Conservation (phyloP, 30 jellyfish, hydroid and myxozoan genomes). For the Hydractinia symbiolongicarpus region DNA sequence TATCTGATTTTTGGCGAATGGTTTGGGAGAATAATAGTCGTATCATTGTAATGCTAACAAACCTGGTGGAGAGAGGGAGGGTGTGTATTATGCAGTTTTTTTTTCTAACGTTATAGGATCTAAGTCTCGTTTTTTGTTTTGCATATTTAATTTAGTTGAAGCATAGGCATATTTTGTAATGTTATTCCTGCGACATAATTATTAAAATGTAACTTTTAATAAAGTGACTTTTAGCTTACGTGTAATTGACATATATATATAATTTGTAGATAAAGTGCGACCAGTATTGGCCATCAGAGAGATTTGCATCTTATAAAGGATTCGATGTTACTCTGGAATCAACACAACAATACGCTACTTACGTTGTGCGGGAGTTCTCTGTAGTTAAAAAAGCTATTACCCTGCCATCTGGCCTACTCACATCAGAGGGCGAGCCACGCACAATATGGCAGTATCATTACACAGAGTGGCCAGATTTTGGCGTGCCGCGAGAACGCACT, state of each 20-base stretch:
- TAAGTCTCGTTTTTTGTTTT: neutral
- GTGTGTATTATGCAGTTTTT: constrained; percentile 27
- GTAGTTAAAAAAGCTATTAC: constrained; percentile 15
- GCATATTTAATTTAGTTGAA: neutral
- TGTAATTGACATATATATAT: neutral
- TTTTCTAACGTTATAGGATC: neutral
- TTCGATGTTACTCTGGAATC: constrained; percentile 42
- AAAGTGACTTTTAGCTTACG: neutral
- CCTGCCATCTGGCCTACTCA: neutral
- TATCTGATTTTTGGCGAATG: constrained; percentile 88
- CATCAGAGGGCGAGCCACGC: neutral
- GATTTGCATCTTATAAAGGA: constrained; percentile 37
- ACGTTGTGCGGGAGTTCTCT: constrained; percentile 46
- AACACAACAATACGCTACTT: constrained; percentile 61
- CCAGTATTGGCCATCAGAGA: constrained; percentile 84
- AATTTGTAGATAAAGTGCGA: constrained; percentile 74
- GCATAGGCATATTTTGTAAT: neutral
- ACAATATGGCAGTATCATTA: constrained; percentile 66
- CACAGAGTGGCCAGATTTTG: constrained; percentile 95
- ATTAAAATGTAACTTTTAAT: neutral
- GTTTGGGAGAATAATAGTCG: constrained; percentile 70
- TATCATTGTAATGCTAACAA: constrained; percentile 73
- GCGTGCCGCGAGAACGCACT: constrained; percentile 64
- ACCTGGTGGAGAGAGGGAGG: constrained; percentile 67
- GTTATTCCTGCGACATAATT: neutral